These are phyloP conservation scores for Luscinia luscinia DNA, from an alignment of 2,797 vertebrate species.

Conservation along the genomic window DNA sequence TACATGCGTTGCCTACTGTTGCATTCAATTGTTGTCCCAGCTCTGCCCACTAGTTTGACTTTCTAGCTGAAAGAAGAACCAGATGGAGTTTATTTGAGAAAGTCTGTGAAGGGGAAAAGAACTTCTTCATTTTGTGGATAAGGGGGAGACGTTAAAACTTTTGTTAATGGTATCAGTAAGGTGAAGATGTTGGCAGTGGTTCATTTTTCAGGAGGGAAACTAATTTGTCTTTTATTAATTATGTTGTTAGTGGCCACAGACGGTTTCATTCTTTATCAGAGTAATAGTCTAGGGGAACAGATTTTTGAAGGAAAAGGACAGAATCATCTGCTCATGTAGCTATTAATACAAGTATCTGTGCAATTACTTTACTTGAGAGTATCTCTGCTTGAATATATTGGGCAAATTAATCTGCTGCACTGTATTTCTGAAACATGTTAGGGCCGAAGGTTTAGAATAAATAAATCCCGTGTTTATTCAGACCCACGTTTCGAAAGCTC, in stretches of 20 bases:
- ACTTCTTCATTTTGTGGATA: not conserved
- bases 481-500: not conserved
- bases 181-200: constrained; percentile 52
- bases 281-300: not conserved
- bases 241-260: constrained; percentile 60
- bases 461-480: constrained; percentile 14
- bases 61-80: not conserved
- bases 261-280: constrained; percentile 62
- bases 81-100: not conserved
- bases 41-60: not conserved
- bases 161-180: constrained; percentile 41
- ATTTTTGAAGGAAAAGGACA: constrained; percentile 47
- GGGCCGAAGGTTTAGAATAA: constrained; percentile 18
- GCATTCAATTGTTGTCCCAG: not conserved
- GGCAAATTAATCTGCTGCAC: constrained; percentile 35
- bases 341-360: constrained; percentile 71
- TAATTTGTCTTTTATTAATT: constrained; percentile 67
- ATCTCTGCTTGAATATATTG: constrained; percentile 65
- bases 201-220: constrained; percentile 69
- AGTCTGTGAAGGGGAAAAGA: not conserved
- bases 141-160: not conserved
- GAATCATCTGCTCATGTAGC: constrained; percentile 67
- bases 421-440: constrained; percentile 13
- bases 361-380: constrained; percentile 69
- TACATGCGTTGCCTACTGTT: not conserved